phyloP scores from a whole-genome alignment of 2,888 invertebrate species.

The Microdon myrmicae region DNA sequence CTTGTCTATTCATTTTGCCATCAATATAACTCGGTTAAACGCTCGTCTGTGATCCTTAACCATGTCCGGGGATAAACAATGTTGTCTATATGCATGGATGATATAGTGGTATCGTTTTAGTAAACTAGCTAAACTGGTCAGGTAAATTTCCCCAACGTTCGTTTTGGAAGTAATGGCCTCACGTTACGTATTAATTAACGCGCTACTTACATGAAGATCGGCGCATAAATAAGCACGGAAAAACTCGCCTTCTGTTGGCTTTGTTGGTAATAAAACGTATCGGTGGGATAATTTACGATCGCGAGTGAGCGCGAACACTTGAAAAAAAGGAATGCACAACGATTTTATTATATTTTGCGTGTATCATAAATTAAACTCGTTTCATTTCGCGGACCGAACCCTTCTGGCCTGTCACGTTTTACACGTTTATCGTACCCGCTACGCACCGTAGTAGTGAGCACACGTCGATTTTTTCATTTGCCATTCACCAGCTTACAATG shows the following conservation, averaged over 20 bases:
- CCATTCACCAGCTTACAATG: slow-evolving; percentile 17
- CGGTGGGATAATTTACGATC: slow-evolving; percentile 37
- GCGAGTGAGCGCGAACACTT: slow-evolving; percentile 10
- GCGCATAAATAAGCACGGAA: slow-evolving; percentile 17
- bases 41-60: no score
- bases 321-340: slow-evolving; percentile 32
- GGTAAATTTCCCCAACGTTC: no score
- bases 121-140: no score
- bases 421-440: slow-evolving; percentile 15
- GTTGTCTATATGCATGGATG: no score
- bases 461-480: slow-evolving; percentile 39
- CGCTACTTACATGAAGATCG: slow-evolving; percentile 14
- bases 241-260: slow-evolving; percentile 11
- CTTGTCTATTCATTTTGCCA: no score
- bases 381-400: no score
- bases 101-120: no score
- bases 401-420: slow-evolving; percentile 25
- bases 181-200: slow-evolving; percentile 21
- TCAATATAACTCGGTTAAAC: no score
- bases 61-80: no score
- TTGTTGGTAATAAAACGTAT: slow-evolving; percentile 38
- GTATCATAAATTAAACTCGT: slow-evolving; percentile 40
- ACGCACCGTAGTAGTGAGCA: slow-evolving; percentile 14
- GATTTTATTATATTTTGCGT: slow-evolving; percentile 42
- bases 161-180: background rate